These are phyloP conservation scores for Cyprinodon brontotheroides DNA, from an alignment of 2,113 vertebrate species.

Conservation along the genomic window DNA sequence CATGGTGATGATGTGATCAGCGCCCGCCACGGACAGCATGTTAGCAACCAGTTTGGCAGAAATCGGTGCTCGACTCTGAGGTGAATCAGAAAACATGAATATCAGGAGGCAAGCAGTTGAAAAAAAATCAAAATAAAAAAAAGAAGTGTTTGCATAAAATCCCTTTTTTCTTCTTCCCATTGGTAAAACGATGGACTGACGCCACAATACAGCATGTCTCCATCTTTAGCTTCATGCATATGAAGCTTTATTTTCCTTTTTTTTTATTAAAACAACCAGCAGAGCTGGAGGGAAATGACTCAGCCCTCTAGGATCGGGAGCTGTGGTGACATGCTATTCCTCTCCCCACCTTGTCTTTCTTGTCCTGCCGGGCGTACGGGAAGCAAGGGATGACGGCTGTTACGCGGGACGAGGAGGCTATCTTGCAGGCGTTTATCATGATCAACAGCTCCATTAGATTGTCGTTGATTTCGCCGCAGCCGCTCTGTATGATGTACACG, in stretches of 20 bases:
- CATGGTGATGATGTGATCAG: constrained; percentile 98
- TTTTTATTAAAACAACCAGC: not conserved
- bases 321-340: not conserved
- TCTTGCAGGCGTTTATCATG: constrained; percentile 84
- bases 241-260: not conserved
- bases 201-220: not conserved
- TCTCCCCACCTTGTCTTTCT: constrained; percentile 77
- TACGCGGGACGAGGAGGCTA: constrained; percentile 79
- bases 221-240: no score
- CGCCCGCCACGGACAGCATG: constrained; percentile 94
- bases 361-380: constrained; percentile 81
- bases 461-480: constrained; percentile 81
- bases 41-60: constrained; percentile 97
- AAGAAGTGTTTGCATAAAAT: no score
- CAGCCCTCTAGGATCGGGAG: not conserved
- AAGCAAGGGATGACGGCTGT: constrained; percentile 83
- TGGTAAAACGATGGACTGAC: not conserved
- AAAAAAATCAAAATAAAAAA: not conserved
- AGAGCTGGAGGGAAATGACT: not conserved
- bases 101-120: no score
- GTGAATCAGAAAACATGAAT: constrained; percentile 28
- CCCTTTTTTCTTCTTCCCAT: no score
- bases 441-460: constrained; percentile 82
- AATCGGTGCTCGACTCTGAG: constrained; percentile 92
- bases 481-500: constrained; percentile 82